A percentile compares a stretch with the other conserved stretches of the same genome.
Evolutionary conservation across 1,140 invertebrate genomes (phyloP).

Genomic region (Euglossa dilemma): DNA sequence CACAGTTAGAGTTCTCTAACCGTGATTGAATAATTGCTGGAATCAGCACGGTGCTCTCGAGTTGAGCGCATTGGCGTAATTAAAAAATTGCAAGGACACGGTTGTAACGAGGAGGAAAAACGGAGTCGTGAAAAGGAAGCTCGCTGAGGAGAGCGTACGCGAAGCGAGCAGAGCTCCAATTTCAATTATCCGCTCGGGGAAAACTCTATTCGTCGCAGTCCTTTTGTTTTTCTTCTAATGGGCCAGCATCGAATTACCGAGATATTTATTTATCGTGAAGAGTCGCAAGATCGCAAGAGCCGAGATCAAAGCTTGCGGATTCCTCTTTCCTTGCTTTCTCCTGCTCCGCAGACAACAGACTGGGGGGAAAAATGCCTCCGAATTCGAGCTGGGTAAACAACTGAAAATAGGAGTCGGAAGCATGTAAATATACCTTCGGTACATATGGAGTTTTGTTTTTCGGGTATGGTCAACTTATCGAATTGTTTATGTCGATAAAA

Average conservation of each 20-base stretch:
- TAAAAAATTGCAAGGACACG: neutral
- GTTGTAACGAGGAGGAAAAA: neutral
- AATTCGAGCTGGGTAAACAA: slow-evolving; percentile 35
- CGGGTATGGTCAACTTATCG: too few relatives aligned
- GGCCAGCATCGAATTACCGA: slow-evolving; percentile 59
- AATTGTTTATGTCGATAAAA: neutral
- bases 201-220: slow-evolving; percentile 39
- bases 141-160: neutral
- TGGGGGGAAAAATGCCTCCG: slow-evolving; percentile 31
- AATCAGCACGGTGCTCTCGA: too few relatives aligned
- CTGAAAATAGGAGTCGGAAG: slow-evolving; percentile 5
- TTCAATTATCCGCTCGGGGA: slow-evolving; percentile 58
- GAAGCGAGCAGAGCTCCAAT: slow-evolving; percentile 49
- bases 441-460: neutral
- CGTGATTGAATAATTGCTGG: too few relatives aligned
- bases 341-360: neutral
- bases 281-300: slow-evolving; percentile 15
- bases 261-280: slow-evolving; percentile 61
- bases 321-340: neutral
- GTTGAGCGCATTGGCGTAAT: neutral
- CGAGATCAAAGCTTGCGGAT: slow-evolving; percentile 55
- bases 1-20: too few relatives aligned
- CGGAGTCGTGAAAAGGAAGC: neutral
- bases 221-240: slow-evolving; percentile 67
- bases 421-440: slow-evolving; percentile 6